phyloP scores from a whole-genome alignment of 2,113 vertebrate genomes.

The Tor tambroides region DNA sequence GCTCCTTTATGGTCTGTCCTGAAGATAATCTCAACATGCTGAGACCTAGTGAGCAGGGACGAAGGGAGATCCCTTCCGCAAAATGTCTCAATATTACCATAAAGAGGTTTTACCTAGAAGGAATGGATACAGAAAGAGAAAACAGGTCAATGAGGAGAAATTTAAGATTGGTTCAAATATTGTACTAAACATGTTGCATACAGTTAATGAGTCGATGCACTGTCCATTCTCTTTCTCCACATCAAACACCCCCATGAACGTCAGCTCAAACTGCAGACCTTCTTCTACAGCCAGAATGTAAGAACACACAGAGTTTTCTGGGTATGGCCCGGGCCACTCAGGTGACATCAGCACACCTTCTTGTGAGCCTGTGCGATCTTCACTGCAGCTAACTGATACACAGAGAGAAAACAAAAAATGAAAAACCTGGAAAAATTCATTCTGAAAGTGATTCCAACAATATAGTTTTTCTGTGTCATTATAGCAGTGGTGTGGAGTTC shows the following conservation, averaged over 20 bases:
- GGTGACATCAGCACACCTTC: slow-evolving; percentile 81
- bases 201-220: slow-evolving; percentile 82
- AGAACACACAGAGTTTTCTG: slow-evolving; percentile 82
- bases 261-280: slow-evolving; percentile 79
- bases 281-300: slow-evolving; percentile 80
- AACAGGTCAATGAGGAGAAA: not conserved
- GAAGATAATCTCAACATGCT: slow-evolving; percentile 79
- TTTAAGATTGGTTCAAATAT: not conserved
- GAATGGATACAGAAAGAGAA: slow-evolving; percentile 37
- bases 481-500: too few species aligned
- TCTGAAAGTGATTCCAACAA: too few species aligned
- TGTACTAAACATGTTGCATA: slow-evolving; percentile 59
- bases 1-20: slow-evolving; percentile 74
- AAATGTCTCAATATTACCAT: slow-evolving; percentile 79
- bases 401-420: too few species aligned
- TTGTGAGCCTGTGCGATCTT: slow-evolving; percentile 75
- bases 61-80: slow-evolving; percentile 82
- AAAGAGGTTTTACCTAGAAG: slow-evolving; percentile 77
- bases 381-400: slow-evolving; percentile 69
- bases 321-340: slow-evolving; percentile 80
- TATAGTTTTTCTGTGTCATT: too few species aligned
- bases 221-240: slow-evolving; percentile 76
- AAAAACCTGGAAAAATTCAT: too few species aligned
- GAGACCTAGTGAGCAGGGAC: slow-evolving; percentile 74
- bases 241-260: slow-evolving; percentile 76